phyloP scores from a whole-genome alignment of 2,888 invertebrate genomes.

The Drosophila algonquin region DNA sequence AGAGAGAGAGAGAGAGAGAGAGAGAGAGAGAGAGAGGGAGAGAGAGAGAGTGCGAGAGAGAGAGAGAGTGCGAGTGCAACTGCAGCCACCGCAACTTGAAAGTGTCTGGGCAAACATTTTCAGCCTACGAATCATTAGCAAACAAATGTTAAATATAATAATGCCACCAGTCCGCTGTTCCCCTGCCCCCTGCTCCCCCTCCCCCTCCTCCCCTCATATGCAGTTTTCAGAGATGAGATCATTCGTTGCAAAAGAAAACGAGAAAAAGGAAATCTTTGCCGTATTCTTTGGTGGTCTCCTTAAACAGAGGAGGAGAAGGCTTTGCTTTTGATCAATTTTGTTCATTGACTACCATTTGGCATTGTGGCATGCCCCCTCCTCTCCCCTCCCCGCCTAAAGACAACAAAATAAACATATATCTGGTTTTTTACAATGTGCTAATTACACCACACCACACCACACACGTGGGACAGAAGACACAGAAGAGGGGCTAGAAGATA shows the following conservation, averaged over 20 bases:
- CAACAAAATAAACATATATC: slow-evolving; percentile 38
- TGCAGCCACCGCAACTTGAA: slow-evolving; percentile 17
- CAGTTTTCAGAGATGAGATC: neutral
- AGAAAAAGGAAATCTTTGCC: neutral
- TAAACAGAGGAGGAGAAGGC: no score
- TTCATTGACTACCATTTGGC: slow-evolving; percentile 37
- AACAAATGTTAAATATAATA: slow-evolving; percentile 51
- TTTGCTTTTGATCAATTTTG: neutral
- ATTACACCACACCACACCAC: slow-evolving; percentile 46
- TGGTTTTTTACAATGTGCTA: slow-evolving; percentile 67
- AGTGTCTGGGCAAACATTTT: slow-evolving; percentile 47
- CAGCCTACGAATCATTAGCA: slow-evolving; percentile 49
- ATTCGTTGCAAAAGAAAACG: neutral
- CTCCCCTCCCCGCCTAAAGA: slow-evolving; percentile 6
- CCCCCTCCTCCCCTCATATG: slow-evolving; percentile 5
- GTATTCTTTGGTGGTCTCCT: no score
- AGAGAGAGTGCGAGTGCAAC: neutral
- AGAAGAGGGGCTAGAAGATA: neutral
- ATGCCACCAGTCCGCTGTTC: neutral
- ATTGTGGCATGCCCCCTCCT: no score
- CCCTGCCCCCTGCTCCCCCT: neutral
- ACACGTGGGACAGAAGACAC: neutral
- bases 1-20: neutral
- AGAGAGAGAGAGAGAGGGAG: neutral
- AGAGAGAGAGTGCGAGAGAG: neutral